Conservation (phyloP, 2,113 vertebrate genomes). For the Chloroceryle aenea region DNA sequence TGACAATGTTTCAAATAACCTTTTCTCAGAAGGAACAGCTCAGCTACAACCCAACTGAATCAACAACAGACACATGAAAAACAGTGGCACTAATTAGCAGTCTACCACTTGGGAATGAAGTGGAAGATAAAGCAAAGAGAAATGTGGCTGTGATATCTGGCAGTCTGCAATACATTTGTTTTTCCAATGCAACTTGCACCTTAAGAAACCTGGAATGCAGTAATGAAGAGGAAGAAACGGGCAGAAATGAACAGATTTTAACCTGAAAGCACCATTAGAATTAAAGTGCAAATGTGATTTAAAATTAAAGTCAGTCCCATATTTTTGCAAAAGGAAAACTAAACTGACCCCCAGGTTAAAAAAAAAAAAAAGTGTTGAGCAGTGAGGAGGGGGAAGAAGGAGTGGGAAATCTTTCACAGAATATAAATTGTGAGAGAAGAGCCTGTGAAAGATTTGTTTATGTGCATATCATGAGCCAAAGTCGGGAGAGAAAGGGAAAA, state of each 20-base stretch:
- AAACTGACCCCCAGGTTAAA: slow-evolving; percentile 29
- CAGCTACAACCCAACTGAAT: neutral
- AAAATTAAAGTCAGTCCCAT: slow-evolving; percentile 31
- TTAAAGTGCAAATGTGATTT: slow-evolving; percentile 11
- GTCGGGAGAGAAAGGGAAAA: neutral
- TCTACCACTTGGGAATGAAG: neutral
- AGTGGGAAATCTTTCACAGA: slow-evolving; percentile 49
- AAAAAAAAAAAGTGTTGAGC: slow-evolving; percentile 27
- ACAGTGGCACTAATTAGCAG: neutral
- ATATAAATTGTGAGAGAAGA: slow-evolving; percentile 33
- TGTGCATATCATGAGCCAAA: neutral
- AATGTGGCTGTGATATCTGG: neutral
- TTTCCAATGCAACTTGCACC: neutral
- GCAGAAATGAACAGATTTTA: neutral
- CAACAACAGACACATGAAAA: neutral
- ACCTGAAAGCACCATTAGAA: neutral
- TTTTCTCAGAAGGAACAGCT: neutral
- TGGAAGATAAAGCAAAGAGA: neutral
- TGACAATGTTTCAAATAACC: neutral
- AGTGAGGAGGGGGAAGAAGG: neutral
- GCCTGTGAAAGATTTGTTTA: slow-evolving; percentile 53
- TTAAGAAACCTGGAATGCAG: neutral
- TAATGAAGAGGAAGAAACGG: neutral
- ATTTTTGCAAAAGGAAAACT: slow-evolving; percentile 33
- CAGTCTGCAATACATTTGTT: neutral